Base-by-base conservation (phyloP, 2,888 invertebrate genomes). In the Aleiodes testaceus region DNA sequence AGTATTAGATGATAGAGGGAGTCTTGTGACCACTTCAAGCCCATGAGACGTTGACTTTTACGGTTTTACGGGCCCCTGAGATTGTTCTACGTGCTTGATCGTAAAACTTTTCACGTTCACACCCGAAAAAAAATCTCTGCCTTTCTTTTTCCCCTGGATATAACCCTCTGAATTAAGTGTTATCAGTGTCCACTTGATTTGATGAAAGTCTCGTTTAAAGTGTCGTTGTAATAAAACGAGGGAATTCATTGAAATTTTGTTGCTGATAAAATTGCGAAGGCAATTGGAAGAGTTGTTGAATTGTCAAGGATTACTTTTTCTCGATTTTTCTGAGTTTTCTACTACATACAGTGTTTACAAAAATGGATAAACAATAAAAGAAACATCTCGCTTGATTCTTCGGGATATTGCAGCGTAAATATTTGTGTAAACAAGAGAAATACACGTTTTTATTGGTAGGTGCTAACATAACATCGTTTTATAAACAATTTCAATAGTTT, bases 71-170 rank as follows among this genome's bases (percentile, higher is more conserved):
- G 53, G 16, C 36, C 59, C 59, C 36, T 36, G 59, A 59, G 59
- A 59, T 59, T 59, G 59, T 59, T 36, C 36, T 59, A 59, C 59
- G 59, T 59, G 59, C 59, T 36, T 42, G 59, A 59, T 59, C 59
- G 59, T 59, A 59, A 59, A 59, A 59, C 36, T 59, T 59, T 59
- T 42, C 59, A 59, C 59, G 42, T 59, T 59, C 59, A 59, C 59
- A 59, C 59, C 59, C 59, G 36, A 59, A 59, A 59, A 59, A 72
- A 36, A 36, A 36, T 36, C 36, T 36, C 36, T 36, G 6, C 7
- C 7, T 36, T 9, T 36, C 9, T 36, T 36, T 11, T 36, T 36
- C 42, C 55, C 30, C 30, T 14, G 9, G 14, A 36, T 9, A 26
- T 22, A 59, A 9, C 16, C 42, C 16, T 36, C 42, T 14, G 36